Percentiles rank a stretch among this genome's conserved stretches.
phyloP scores from a whole-genome alignment of 2,113 vertebrate species.

The Erinaceus europaeus region DNA sequence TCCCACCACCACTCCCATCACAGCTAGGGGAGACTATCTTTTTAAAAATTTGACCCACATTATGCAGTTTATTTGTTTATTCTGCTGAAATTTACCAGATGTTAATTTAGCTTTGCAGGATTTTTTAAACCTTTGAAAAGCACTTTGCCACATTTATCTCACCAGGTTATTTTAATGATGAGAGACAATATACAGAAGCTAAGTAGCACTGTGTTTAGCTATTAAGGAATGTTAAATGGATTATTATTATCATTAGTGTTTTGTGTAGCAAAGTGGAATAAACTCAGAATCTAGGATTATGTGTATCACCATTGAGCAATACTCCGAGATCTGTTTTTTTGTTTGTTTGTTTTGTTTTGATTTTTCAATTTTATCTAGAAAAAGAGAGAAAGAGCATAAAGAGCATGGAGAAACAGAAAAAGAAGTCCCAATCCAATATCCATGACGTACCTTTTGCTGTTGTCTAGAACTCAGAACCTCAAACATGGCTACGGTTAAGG shows the following conservation, averaged over 20 bases:
- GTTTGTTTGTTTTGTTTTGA: too few species aligned
- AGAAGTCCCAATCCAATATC: too few species aligned
- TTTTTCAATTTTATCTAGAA: too few species aligned
- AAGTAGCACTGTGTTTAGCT: neutral
- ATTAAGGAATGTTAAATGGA: neutral
- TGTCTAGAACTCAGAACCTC: too few species aligned
- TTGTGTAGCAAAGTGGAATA: neutral
- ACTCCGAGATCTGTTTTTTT: too few species aligned
- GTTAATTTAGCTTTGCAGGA: neutral
- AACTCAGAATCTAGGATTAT: too few species aligned
- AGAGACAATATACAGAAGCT: neutral
- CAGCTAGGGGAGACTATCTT: neutral
- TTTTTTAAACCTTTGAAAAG: neutral
- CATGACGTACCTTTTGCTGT: too few species aligned
- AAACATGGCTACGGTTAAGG: too few species aligned
- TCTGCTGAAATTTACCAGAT: neutral
- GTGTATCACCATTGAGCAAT: too few species aligned
- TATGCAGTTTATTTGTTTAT: slow-evolving; percentile 7
- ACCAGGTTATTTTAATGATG: neutral
- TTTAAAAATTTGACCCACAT: neutral
- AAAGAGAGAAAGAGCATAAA: too few species aligned
- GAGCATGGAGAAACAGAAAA: too few species aligned
- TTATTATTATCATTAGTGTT: neutral
- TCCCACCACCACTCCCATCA: neutral
- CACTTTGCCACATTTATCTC: neutral